These are phyloP conservation scores for Microchirus variegatus DNA, from an alignment of 2,797 vertebrate species.

Conservation along the genomic window DNA sequence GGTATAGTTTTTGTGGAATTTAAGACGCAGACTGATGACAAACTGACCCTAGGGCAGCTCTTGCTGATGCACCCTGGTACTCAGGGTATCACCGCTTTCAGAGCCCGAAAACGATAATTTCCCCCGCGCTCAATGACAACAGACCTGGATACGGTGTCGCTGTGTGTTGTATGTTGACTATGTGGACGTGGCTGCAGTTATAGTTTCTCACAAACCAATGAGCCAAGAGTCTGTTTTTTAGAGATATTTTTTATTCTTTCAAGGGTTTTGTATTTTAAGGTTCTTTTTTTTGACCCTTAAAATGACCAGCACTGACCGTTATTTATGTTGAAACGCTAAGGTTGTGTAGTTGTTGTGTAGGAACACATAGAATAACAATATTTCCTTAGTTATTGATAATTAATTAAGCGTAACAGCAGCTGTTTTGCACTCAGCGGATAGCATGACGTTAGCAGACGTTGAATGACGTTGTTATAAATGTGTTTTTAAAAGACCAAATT, in stretches of 20 bases:
- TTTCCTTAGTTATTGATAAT: too few species aligned
- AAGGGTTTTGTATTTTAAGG: neutral
- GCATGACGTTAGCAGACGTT: too few species aligned
- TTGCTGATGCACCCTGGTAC: neutral
- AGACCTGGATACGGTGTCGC: neutral
- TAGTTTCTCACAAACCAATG: too few species aligned
- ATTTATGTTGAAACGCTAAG: neutral
- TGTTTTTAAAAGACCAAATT: too few species aligned
- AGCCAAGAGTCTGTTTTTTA: neutral
- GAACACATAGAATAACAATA: neutral
- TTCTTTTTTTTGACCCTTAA: too few species aligned
- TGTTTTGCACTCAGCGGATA: too few species aligned
- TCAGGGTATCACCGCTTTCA: neutral
- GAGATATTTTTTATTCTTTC: neutral
- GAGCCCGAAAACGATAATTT: too few species aligned
- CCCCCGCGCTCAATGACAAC: neutral
- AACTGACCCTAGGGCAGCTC: neutral
- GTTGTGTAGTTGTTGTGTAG: neutral
- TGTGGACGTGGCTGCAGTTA: too few species aligned
- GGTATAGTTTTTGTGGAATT: slow-evolving; percentile 8
- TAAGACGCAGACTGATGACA: slow-evolving; percentile 33
- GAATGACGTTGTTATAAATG: neutral
- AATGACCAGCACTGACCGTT: neutral
- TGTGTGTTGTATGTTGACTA: neutral
- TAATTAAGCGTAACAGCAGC: neutral